These are phyloP conservation scores for Aphidius gifuensis DNA, from an alignment of 1,140 invertebrate species.

Conservation along the genomic window DNA sequence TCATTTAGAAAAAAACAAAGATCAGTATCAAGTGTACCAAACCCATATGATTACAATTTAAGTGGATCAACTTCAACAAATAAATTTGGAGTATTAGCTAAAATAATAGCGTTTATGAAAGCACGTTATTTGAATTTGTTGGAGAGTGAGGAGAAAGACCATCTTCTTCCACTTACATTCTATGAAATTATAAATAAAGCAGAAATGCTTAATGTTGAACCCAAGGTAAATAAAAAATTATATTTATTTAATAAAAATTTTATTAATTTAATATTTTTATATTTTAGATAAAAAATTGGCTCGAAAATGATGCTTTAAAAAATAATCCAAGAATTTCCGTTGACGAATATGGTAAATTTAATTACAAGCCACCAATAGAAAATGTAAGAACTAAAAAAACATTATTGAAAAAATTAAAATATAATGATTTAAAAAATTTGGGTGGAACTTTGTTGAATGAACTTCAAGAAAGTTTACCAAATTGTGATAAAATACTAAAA, in stretches of 20 bases:
- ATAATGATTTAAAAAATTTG: constrained; percentile 94
- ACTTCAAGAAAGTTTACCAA: constrained; percentile 92
- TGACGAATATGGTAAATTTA: constrained; percentile 77
- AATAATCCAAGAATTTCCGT: constrained; percentile 86
- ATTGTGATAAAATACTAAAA: constrained; percentile 90
- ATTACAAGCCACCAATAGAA: constrained; percentile 91
- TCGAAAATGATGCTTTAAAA: constrained; percentile 76
- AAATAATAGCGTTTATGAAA: constrained; percentile 97
- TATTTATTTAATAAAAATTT: constrained; percentile 9
- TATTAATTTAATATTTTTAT: constrained; percentile 16
- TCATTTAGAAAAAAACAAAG: constrained; percentile 68
- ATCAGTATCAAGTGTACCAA: constrained; percentile 61
- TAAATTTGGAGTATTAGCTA: constrained; percentile 91
- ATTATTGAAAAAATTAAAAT: constrained; percentile 78
- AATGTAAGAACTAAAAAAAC: constrained; percentile 75
- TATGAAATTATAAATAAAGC: constrained; percentile 98
- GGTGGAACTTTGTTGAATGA: constrained; percentile 93
- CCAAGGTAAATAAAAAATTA: constrained; percentile 61
- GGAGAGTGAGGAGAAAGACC: constrained; percentile 71
- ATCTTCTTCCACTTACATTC: constrained; percentile 75
- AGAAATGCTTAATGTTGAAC: constrained; percentile 89
- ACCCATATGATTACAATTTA: constrained; percentile 66
- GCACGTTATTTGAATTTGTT: constrained; percentile 70
- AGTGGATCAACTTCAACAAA: constrained; percentile 91
- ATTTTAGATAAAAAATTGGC: constrained; percentile 65